Percentiles rank a stretch among this genome's conserved stretches.
Evolutionary conservation across 2,113 vertebrate species (phyloP).

Genomic region (Opisthocomus hoazin): DNA sequence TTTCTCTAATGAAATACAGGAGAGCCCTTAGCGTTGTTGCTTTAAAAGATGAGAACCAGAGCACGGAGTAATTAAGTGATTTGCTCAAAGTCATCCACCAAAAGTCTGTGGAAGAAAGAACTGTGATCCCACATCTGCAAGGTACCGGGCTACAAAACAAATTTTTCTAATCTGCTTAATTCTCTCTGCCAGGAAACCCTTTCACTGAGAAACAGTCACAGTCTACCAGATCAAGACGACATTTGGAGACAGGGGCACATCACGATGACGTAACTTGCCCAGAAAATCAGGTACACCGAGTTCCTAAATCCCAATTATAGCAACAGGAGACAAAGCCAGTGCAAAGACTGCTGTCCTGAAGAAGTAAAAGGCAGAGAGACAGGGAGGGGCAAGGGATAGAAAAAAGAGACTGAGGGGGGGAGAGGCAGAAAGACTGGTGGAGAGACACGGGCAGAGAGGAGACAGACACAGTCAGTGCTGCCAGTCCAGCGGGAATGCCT

Average conservation of each 20-base stretch:
- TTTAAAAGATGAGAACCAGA: background rate
- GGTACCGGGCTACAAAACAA: background rate
- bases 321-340: background rate
- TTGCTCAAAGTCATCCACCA: background rate
- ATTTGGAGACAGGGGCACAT: background rate
- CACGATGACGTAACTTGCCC: fast-evolving
- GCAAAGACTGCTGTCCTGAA: background rate
- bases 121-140: background rate
- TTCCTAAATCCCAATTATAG: background rate
- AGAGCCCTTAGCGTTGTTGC: background rate
- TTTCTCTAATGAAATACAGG: background rate
- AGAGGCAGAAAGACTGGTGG: background rate
- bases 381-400: too few species aligned
- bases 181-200: background rate
- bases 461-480: background rate
- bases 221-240: fast-evolving
- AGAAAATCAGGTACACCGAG: background rate
- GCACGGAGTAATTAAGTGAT: background rate
- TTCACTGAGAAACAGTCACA: background rate
- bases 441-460: background rate
- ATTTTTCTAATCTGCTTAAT: background rate
- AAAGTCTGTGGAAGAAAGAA: background rate
- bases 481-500: background rate
- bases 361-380: background rate
- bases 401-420: too few species aligned